Evolutionary conservation across 2,888 invertebrate species (phyloP).

Genomic region (Cryptocheilus praepositus): DNA sequence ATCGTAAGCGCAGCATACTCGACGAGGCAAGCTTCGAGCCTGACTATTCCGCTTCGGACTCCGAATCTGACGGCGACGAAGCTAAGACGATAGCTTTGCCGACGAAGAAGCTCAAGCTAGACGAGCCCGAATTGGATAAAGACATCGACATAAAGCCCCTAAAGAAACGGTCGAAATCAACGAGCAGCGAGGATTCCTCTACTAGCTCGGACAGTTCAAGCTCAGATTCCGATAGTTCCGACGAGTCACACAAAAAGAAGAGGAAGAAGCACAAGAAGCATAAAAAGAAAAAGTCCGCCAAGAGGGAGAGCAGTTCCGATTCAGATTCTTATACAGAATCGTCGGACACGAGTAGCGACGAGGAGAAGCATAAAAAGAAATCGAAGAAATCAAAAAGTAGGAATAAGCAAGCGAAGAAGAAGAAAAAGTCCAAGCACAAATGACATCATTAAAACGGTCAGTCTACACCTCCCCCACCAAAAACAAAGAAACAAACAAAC

Average conservation of each 20-base stretch:
- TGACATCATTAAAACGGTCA: constrained; percentile 64
- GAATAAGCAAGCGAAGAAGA: constrained; percentile 83
- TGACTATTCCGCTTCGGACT: constrained; percentile 84
- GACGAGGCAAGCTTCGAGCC: constrained; percentile 86
- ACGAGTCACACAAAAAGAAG: constrained; percentile 77
- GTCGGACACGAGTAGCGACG: constrained; percentile 80
- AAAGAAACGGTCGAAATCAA: constrained; percentile 72
- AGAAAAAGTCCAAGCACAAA: constrained; percentile 82
- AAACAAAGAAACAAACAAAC: constrained; percentile 7
- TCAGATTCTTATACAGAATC: constrained; percentile 81
- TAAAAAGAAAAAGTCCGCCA: constrained; percentile 76
- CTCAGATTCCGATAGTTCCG: constrained; percentile 74
- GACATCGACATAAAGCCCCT: constrained; percentile 70
- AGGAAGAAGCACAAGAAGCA: constrained; percentile 80
- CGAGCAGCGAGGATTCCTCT: constrained; percentile 77
- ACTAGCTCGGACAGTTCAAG: constrained; percentile 75
- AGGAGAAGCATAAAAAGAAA: constrained; percentile 80
- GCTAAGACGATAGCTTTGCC: constrained; percentile 51
- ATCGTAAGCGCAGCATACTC: constrained; percentile 81
- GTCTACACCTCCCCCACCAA: not conserved
- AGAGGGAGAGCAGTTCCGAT: constrained; percentile 79
- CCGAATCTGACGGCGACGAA: constrained; percentile 79
- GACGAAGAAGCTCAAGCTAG: constrained; percentile 61
- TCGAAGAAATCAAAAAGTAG: constrained; percentile 82
- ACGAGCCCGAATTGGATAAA: constrained; percentile 56